phyloP scores from a whole-genome alignment of 2,113 vertebrate genomes.

The Zapus hudsonius region DNA sequence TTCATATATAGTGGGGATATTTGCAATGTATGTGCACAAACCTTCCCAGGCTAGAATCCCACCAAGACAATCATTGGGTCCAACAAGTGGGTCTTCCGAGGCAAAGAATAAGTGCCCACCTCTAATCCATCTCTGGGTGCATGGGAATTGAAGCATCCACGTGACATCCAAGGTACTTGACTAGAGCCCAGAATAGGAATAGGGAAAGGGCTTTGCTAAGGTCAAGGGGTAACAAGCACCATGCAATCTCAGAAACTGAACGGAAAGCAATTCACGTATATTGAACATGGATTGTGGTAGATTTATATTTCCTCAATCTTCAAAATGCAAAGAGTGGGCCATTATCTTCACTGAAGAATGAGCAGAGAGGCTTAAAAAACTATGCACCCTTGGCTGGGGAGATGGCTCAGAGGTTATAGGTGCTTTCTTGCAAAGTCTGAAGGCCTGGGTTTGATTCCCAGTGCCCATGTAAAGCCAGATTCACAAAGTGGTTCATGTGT shows the following conservation, averaged over 20 bases:
- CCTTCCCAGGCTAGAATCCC: not conserved
- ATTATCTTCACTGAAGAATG: not conserved
- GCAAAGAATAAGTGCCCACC: not conserved
- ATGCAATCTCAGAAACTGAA: not conserved
- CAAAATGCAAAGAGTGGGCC: not conserved
- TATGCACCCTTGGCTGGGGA: not conserved
- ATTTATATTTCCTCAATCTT: slow-evolving; percentile 20
- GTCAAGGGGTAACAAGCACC: not conserved
- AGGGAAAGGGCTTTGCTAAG: not conserved
- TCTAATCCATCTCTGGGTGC: not conserved
- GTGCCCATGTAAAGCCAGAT: too few species aligned
- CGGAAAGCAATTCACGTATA: not conserved
- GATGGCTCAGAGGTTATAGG: too few species aligned
- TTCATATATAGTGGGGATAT: not conserved
- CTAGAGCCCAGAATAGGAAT: not conserved
- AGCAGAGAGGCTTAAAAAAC: not conserved
- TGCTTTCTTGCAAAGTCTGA: too few species aligned
- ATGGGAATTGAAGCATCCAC: not conserved
- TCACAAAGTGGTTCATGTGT: too few species aligned
- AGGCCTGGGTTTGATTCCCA: too few species aligned
- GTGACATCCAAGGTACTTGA: not conserved
- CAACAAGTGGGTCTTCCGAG: not conserved
- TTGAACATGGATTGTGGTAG: not conserved
- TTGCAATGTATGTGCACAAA: not conserved
- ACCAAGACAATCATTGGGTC: not conserved